phyloP scores from a whole-genome alignment of 2,888 invertebrate genomes.

The Oxytorus armatus region DNA sequence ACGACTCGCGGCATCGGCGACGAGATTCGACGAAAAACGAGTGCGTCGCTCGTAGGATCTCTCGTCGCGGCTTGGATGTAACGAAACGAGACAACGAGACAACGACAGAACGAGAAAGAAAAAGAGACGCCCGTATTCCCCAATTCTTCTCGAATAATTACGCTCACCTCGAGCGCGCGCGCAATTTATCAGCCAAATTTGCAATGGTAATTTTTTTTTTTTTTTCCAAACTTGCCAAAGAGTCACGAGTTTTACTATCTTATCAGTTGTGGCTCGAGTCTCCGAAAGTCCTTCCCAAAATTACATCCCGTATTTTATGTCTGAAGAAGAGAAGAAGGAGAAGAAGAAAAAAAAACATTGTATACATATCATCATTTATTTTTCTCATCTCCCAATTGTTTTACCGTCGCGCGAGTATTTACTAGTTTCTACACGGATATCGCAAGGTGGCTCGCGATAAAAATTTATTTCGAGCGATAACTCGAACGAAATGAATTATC shows the following conservation, averaged over 20 bases:
- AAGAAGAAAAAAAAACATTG: too few species aligned
- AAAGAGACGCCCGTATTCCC: background rate
- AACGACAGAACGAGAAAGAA: background rate
- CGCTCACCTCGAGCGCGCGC: background rate
- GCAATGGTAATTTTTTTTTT: slow-evolving; percentile 70
- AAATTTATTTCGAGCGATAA: too few species aligned
- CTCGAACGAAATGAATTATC: too few species aligned
- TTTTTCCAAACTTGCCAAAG: background rate
- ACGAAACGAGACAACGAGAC: too few species aligned
- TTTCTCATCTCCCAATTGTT: too few species aligned
- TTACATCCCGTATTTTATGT: slow-evolving; percentile 1
- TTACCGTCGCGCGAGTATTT: too few species aligned
- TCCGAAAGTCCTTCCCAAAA: slow-evolving; percentile 8
- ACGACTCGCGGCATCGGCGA: slow-evolving; percentile 7
- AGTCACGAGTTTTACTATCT: slow-evolving; percentile 21
- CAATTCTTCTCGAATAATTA: slow-evolving; percentile 7
- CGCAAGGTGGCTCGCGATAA: too few species aligned
- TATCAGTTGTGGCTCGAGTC: slow-evolving; percentile 2
- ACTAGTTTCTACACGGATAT: too few species aligned
- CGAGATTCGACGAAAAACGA: slow-evolving; percentile 30
- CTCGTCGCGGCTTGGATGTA: slow-evolving; percentile 1
- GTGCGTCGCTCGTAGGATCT: slow-evolving; percentile 30
- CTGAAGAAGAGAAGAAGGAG: too few species aligned
- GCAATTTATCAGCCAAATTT: slow-evolving; percentile 68
- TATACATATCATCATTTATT: too few species aligned